Evolutionary conservation across 2,888 invertebrate species (phyloP), one percentile per base, ranked within the genome.

Genomic region (Aphidoletes aphidimyza): DNA sequence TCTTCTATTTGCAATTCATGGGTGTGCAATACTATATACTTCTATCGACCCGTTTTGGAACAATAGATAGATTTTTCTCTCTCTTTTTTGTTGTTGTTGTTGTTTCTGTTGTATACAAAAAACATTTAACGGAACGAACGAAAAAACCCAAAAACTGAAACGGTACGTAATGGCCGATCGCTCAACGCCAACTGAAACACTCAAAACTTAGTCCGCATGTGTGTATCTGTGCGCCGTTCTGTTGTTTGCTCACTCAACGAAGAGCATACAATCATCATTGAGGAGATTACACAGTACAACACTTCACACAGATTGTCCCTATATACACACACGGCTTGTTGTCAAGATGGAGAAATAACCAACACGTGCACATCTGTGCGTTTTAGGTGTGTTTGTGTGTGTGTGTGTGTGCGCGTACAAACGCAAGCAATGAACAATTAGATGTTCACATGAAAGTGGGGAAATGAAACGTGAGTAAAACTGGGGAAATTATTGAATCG

Each of bases 101-200:
- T 22, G 8, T 54, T 11, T 54, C 22, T 54, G 26, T 47, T 2
- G 34, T 69, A 14, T 69, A 69, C 69, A 69, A 69, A 69, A 54
- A 47, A 22, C n/a, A 54, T 22, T 54, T 54, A 69, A 69, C 69
- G 22, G 54, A 54, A 54, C 26, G 26, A 14, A 54, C 5, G n/a
- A 69, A 2, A n/a, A 14, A 69, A 69, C 69, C 54, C 69, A 69
- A 69, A 69, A 69, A 69, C 3, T 69, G 69, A 69, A 69, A 69
- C 69, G 30, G 54, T 69, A 69, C 69, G 69, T 69, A 69, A 69
- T 69, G 69, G 69, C 69, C 30, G 69, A 69, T 69, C 69, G 69
- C 69, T 34, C 69, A 69, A 69, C 69, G 69, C 69, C 69, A 69
- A 69, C 69, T 69, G 34, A 69, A n/a, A 69, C 69, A 69, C 30